Evolutionary conservation across 2,888 invertebrate species (phyloP).

Genomic region (Pinctada fucata): DNA sequence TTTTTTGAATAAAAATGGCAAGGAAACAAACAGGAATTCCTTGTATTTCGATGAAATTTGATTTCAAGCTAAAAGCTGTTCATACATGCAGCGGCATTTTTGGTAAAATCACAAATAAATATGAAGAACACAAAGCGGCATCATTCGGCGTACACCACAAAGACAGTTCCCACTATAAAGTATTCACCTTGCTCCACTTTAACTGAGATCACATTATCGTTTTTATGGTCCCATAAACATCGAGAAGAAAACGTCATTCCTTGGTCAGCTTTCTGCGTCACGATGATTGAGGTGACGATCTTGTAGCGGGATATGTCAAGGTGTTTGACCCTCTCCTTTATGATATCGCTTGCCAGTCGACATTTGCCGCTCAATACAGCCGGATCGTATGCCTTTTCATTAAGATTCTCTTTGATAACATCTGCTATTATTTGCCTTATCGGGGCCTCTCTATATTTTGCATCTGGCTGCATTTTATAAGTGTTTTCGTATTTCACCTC

Average conservation of each 20-base stretch:
- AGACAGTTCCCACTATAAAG: slow-evolving; percentile 67
- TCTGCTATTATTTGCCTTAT: slow-evolving; percentile 53
- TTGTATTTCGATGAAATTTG: too few relatives aligned
- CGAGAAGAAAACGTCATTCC: slow-evolving; percentile 64
- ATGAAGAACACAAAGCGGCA: background rate
- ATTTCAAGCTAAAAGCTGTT: too few relatives aligned
- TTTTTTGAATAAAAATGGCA: too few relatives aligned
- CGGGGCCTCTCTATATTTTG: slow-evolving; percentile 50
- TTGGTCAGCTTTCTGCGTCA: slow-evolving; percentile 59
- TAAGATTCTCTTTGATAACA: slow-evolving; percentile 63
- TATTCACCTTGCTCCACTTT: slow-evolving; percentile 54
- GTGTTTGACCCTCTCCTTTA: slow-evolving; percentile 64
- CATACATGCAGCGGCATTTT: too few relatives aligned
- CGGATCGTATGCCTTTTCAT: slow-evolving; percentile 55
- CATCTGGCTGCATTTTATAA: slow-evolving; percentile 65
- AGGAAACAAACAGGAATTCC: too few relatives aligned
- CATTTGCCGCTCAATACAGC: slow-evolving; percentile 56
- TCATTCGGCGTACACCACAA: slow-evolving; percentile 66
- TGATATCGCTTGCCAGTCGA: slow-evolving; percentile 62
- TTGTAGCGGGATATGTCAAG: slow-evolving; percentile 63
- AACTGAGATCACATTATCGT: slow-evolving; percentile 63
- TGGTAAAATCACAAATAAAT: too few relatives aligned
- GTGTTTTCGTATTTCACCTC: slow-evolving; percentile 66
- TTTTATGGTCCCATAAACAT: slow-evolving; percentile 66
- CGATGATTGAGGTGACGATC: slow-evolving; percentile 62